These are phyloP conservation scores for Ibycter americanus DNA, from an alignment of 2,797 vertebrate species.

Conservation along the genomic window DNA sequence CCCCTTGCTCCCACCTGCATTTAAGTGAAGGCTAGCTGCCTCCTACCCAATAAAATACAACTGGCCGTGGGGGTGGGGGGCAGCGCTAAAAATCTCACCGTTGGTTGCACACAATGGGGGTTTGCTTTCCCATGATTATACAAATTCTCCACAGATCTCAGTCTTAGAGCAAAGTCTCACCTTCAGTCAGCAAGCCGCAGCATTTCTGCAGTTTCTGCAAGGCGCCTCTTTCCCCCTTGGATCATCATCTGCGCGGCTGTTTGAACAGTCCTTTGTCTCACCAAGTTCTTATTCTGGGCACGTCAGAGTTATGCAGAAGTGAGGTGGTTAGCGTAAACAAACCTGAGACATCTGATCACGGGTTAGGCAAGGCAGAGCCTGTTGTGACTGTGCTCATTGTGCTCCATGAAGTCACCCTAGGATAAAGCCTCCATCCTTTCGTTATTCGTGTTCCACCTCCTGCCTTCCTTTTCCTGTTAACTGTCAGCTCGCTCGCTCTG, in stretches of 20 bases:
- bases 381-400: neutral
- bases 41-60: neutral
- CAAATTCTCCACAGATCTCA: neutral
- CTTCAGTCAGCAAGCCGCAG: neutral
- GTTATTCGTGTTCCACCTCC: neutral
- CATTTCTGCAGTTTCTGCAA: neutral
- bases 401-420: neutral
- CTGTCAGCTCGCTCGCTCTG: neutral
- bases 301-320: neutral
- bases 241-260: too few species aligned
- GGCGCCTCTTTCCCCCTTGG: neutral
- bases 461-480: neutral
- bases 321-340: neutral
- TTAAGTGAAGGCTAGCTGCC: neutral
- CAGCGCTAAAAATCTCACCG: neutral
- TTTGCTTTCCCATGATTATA: neutral
- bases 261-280: neutral
- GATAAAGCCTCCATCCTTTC: neutral
- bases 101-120: rapidly evolving
- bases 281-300: neutral
- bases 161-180: neutral
- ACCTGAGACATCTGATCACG: neutral
- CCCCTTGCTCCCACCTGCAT: neutral
- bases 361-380: neutral
- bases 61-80: too few species aligned